phyloP scores from a whole-genome alignment of 2,797 vertebrate genomes.

The Cirrhinus mrigala region DNA sequence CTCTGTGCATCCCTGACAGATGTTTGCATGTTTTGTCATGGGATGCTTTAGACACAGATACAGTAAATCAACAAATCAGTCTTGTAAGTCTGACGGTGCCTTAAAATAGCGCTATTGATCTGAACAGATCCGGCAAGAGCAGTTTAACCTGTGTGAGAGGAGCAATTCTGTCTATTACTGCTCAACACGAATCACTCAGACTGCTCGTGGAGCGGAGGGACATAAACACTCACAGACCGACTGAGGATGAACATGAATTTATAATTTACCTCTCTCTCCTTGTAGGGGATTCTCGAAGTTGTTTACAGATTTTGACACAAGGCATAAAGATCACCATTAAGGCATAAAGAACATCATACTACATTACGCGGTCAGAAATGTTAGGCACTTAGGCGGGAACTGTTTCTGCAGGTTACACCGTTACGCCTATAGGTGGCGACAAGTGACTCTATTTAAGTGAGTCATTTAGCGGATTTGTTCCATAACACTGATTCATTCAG shows the following conservation, averaged over 20 bases:
- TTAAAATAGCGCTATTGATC: conserved; percentile 38
- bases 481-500: not conserved
- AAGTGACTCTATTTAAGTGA: not conserved
- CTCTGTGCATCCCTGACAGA: not conserved
- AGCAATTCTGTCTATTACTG: conserved; percentile 18
- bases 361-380: not conserved
- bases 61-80: conserved; percentile 24
- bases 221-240: conserved; percentile 60
- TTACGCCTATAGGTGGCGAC: not conserved
- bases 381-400: not conserved
- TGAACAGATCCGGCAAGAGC: not conserved
- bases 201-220: conserved; percentile 47
- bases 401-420: not conserved
- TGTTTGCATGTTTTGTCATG: conserved; percentile 34
- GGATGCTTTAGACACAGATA: conserved; percentile 8
- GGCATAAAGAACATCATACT: not conserved
- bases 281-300: not conserved
- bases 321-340: not conserved
- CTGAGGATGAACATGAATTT: not conserved
- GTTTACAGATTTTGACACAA: conserved; percentile 17
- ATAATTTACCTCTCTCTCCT: not conserved
- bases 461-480: not conserved
- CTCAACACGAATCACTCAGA: not conserved
- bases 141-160: conserved; percentile 17
- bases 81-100: conserved; percentile 22